These are phyloP conservation scores for Syngnathus acus DNA, from an alignment of 2,797 vertebrate species.

Conservation along the genomic window DNA sequence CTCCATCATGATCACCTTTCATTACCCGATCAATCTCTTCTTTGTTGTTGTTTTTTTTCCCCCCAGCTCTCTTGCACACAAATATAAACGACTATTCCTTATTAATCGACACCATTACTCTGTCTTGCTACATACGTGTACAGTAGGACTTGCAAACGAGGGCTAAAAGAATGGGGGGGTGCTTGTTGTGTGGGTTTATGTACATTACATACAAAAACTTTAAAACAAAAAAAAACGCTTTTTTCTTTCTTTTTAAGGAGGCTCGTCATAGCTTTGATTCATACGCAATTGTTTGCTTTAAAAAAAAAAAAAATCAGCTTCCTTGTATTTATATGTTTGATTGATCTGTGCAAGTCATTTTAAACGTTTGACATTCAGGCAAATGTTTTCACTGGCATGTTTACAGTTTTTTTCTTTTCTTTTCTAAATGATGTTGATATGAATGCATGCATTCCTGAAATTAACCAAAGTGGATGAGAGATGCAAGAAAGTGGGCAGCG, in stretches of 20 bases:
- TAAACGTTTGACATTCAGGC: slow-evolving; percentile 41
- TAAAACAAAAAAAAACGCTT: slow-evolving; percentile 28
- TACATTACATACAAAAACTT: slow-evolving; percentile 52
- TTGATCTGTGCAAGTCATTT: slow-evolving; percentile 54
- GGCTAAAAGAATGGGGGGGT: slow-evolving; percentile 38
- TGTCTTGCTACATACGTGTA: slow-evolving; percentile 41
- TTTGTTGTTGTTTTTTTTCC: neutral
- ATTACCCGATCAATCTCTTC: neutral
- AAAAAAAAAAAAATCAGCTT: slow-evolving; percentile 33
- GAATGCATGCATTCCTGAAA: slow-evolving; percentile 65
- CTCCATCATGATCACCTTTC: slow-evolving; percentile 7
- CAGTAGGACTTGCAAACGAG: slow-evolving; percentile 36
- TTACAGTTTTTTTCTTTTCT: slow-evolving; percentile 22
- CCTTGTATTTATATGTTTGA: slow-evolving; percentile 50
- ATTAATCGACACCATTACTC: slow-evolving; percentile 56
- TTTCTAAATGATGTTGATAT: slow-evolving; percentile 37
- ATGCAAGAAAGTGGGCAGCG: slow-evolving; percentile 30
- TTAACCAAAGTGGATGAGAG: slow-evolving; percentile 53
- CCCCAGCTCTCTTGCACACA: slow-evolving; percentile 14
- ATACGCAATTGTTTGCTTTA: slow-evolving; percentile 48
- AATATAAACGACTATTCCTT: slow-evolving; percentile 54
- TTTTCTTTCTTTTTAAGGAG: slow-evolving; percentile 28
- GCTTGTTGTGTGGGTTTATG: slow-evolving; percentile 43
- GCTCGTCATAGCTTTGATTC: slow-evolving; percentile 52
- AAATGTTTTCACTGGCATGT: slow-evolving; percentile 58